A percentile compares a stretch with the other conserved stretches of the same genome.
These are phyloP conservation scores for Tachycineta bicolor DNA, from an alignment of 2,113 vertebrate genomes.

Conservation along the genomic window DNA sequence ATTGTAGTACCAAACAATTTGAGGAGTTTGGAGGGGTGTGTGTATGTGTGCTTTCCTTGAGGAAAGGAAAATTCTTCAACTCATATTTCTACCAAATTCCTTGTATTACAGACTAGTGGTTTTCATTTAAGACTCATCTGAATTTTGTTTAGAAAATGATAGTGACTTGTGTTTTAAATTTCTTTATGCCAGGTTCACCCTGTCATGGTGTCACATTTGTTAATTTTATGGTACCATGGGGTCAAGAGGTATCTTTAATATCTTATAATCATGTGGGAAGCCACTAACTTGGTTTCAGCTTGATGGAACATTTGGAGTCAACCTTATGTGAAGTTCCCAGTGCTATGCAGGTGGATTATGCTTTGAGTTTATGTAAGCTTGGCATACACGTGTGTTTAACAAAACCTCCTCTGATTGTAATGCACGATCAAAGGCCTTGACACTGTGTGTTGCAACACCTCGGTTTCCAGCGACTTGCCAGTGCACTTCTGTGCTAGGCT, in stretches of 20 bases:
- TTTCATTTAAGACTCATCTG: neutral
- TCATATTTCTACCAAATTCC: neutral
- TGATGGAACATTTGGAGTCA: neutral
- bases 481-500: neutral
- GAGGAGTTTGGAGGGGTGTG: neutral
- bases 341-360: neutral
- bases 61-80: neutral
- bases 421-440: fast-evolving
- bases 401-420: neutral
- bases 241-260: neutral
- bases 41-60: neutral
- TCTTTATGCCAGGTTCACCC: neutral
- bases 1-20: neutral
- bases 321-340: neutral
- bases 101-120: neutral
- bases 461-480: neutral
- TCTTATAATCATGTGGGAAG: neutral
- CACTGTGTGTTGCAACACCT: fast-evolving
- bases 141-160: neutral
- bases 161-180: neutral
- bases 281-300: neutral
- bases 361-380: neutral
- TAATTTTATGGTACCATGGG: neutral
- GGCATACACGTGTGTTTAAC: fast-evolving
- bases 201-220: neutral